Evolutionary conservation across 2,888 invertebrate genomes (phyloP).

Genomic region (Acleris cristana): DNA sequence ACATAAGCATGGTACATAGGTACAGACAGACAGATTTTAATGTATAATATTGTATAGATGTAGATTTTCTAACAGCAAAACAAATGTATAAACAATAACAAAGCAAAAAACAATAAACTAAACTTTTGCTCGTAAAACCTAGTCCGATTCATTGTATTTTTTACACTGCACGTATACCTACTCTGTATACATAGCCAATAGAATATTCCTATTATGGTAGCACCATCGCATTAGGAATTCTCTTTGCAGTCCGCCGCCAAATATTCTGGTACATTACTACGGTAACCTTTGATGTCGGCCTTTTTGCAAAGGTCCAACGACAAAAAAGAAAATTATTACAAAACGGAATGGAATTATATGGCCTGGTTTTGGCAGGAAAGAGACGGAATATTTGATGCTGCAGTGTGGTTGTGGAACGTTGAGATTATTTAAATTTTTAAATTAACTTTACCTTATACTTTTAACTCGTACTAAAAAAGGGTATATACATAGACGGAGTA

Average conservation of each 20-base stretch:
- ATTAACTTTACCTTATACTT: no score
- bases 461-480: no score
- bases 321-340: slow-evolving; percentile 33
- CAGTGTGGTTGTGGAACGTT: slow-evolving; percentile 1
- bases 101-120: neutral
- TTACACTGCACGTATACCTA: neutral
- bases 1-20: no score
- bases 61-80: no score
- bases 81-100: no score
- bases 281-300: slow-evolving; percentile 35
- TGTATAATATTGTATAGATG: no score
- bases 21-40: no score
- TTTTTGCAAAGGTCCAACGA: slow-evolving; percentile 29
- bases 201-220: slow-evolving; percentile 35
- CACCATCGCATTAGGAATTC: slow-evolving; percentile 32
- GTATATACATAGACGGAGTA: no score
- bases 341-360: slow-evolving; percentile 28
- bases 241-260: slow-evolving; percentile 27
- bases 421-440: no score
- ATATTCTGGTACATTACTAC: slow-evolving; percentile 33
- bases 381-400: slow-evolving; percentile 19
- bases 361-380: slow-evolving; percentile 14
- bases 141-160: neutral
- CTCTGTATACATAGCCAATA: slow-evolving; percentile 21
- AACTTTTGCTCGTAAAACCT: neutral